Base-by-base conservation (phyloP, 2,797 vertebrate species). In the Mus caroli region DNA sequence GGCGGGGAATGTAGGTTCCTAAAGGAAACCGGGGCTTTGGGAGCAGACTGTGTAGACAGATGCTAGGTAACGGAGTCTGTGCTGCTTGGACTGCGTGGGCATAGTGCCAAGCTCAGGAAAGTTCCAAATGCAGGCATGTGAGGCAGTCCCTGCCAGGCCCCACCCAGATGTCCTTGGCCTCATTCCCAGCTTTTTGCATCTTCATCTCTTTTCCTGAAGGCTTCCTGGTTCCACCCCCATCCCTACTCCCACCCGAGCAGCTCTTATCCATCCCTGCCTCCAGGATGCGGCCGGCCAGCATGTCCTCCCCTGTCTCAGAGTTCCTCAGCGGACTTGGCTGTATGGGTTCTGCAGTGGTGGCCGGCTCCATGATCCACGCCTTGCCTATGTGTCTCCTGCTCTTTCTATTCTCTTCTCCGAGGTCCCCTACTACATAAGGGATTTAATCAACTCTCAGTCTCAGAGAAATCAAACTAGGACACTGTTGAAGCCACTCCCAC, bases 391-490 rank as follows among this genome's bases (percentile, higher is more conserved):
- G 56, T 46, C 54, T 64, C 71, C 80, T 6, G 10, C 28, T 64
- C 28, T 64, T 7, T 22, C 52, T 24, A 0, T 56, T 40, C 77
- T 24, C 46, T n/a, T 43, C 3, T 76, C 85, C 24, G 6, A 31
- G 76, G 54, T 85, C 26, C 10, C 46, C 85, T 46, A 67, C 28
- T 31, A 43, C 52, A 82, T 14, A 67, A 90, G 40, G 20, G 3
- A 20, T 34, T 73, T 67, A 56, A 71, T 91, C 22, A 3, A 84
- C 56, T 83, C 62, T 60, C 52, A 40, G 17, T 24, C n/a, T 89
- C 89, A 80, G 64, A 83, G 76, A 96, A 94, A 58, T 60, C 92
- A 96, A 95, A 95, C 79, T 95, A 94, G 95, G 87, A 20, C 95
- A 91, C 40, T 34, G 67, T 31, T 40, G 77, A 71, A 92, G 85